Conservation (phyloP, 2,888 invertebrate species). For the Quadroppia sp. region DNA sequence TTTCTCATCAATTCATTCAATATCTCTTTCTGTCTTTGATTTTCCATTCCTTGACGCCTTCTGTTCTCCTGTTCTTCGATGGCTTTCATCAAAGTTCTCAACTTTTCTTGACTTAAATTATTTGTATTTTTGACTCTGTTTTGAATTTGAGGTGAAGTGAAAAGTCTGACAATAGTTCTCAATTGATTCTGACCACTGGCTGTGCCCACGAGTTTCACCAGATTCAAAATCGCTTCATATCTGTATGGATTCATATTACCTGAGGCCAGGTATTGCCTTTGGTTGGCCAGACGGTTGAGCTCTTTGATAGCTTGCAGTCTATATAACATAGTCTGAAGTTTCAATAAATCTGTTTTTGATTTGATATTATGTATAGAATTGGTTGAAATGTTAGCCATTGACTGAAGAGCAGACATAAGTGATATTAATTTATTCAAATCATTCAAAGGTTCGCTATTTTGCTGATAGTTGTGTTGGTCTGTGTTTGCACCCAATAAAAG, state of each 20-base stretch:
- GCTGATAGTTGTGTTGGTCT: neutral
- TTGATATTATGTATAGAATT: neutral
- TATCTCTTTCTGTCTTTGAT: constrained; percentile 12
- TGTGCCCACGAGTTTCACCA: constrained; percentile 20
- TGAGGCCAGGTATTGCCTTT: neutral
- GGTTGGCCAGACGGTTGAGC: neutral
- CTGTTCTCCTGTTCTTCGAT: constrained; percentile 19
- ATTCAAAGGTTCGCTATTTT: constrained; percentile 23
- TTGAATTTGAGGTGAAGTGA: neutral
- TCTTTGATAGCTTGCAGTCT: neutral
- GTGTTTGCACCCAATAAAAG: constrained; percentile 19
- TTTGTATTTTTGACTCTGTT: constrained; percentile 4
- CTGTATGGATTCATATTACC: constrained; percentile 16
- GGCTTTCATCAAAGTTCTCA: neutral
- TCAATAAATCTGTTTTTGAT: neutral
- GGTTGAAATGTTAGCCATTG: neutral
- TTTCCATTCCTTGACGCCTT: neutral
- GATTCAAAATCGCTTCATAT: constrained; percentile 3
- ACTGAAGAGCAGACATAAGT: constrained; percentile 20
- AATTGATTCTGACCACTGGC: constrained; percentile 21
- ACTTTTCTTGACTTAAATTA: constrained; percentile 30
- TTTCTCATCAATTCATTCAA: constrained; percentile 3
- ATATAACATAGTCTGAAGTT: constrained; percentile 10
- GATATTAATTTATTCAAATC: neutral
- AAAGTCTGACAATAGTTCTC: neutral